These are phyloP conservation scores for Cranoglanis bouderius DNA, from an alignment of 2,113 vertebrate species.

Conservation along the genomic window DNA sequence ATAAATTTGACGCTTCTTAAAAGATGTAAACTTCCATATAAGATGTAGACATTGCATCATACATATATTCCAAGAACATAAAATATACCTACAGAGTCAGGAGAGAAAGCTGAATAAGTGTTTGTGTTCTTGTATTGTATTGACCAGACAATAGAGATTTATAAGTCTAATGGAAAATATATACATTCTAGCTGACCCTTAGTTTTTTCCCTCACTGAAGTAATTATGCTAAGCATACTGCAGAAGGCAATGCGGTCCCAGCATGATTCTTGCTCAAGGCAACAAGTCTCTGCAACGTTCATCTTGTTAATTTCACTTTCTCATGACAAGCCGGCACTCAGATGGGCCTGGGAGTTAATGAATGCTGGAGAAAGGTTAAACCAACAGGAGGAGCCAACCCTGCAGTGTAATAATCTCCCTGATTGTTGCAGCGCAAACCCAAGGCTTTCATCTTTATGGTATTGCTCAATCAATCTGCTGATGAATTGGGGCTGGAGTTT, in stretches of 20 bases:
- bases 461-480: conserved; percentile 70
- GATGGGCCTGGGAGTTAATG: conserved; percentile 73
- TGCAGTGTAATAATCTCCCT: conserved; percentile 67
- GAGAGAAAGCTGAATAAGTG: neutral
- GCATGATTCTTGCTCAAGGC: conserved; percentile 43
- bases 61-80: neutral
- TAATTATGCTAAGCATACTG: conserved; percentile 49
- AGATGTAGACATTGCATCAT: neutral
- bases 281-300: conserved; percentile 37
- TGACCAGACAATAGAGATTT: neutral
- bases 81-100: neutral
- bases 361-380: conserved; percentile 77
- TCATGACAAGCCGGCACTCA: conserved; percentile 67
- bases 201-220: conserved; percentile 31
- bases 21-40: neutral
- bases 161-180: conserved; percentile 28
- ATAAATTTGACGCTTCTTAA: neutral
- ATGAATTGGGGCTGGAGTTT: conserved; percentile 64
- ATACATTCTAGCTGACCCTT: conserved; percentile 40
- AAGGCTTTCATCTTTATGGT: conserved; percentile 67
- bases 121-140: neutral
- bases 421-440: conserved; percentile 62
- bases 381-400: conserved; percentile 74
- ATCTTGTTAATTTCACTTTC: conserved; percentile 53
- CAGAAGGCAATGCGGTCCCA: conserved; percentile 25